Evolutionary conservation across 2,888 invertebrate species (phyloP).

Genomic region (Diaphora mendica): DNA sequence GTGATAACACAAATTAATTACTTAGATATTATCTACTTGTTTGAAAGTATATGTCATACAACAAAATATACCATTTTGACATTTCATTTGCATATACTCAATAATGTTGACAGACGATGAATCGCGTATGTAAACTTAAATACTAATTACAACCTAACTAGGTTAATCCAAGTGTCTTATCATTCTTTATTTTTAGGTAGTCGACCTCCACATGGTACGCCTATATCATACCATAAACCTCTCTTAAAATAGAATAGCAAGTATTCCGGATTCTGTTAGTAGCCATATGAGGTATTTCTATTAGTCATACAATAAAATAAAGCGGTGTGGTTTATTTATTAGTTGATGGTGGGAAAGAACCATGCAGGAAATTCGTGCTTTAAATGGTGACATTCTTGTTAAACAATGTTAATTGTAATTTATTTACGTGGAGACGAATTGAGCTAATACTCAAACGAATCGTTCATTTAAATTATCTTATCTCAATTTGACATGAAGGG

Average conservation of each 20-base stretch:
- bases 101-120: neutral
- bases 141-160: conserved; percentile 25
- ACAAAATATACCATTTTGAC: neutral
- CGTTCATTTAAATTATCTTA: conserved; percentile 40
- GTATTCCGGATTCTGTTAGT: conserved; percentile 52
- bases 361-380: conserved; percentile 37
- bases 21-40: neutral
- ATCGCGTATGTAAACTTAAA: conserved; percentile 6
- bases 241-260: conserved; percentile 53
- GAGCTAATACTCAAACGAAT: conserved; percentile 9
- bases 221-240: conserved; percentile 36
- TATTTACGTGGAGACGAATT: conserved; percentile 36
- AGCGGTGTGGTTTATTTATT: conserved; percentile 47
- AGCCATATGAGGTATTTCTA: conserved; percentile 51
- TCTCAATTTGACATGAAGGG: conserved; percentile 34
- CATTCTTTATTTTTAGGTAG: conserved; percentile 40
- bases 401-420: conserved; percentile 22
- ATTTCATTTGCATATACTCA: neutral
- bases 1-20: neutral
- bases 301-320: conserved; percentile 50
- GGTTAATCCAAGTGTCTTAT: conserved; percentile 26
- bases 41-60: neutral
- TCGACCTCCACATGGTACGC: conserved; percentile 42
- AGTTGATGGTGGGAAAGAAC: conserved; percentile 22
- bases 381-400: conserved; percentile 20